A percentile compares a stretch with the other conserved stretches of the same genome.
phyloP scores from a whole-genome alignment of 2,888 invertebrate species.

The Tenthredo notha region DNA sequence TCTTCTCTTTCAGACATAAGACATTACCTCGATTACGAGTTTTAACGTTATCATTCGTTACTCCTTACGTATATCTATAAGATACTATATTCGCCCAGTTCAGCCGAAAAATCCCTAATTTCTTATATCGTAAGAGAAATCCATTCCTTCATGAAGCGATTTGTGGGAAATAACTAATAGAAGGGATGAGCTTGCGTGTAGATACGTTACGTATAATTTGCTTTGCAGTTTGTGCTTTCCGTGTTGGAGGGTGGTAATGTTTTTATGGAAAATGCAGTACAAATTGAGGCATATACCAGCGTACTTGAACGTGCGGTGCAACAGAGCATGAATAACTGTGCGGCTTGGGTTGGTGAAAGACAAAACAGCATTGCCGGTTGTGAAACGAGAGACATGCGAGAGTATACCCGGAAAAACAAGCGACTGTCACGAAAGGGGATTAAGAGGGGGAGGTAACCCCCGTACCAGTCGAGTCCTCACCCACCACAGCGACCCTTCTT shows the following conservation, averaged over 20 bases:
- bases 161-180: not conserved
- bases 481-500: slow-evolving; percentile 26
- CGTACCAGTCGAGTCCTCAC: slow-evolving; percentile 41
- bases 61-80: slow-evolving; percentile 1
- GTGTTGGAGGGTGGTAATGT: not conserved
- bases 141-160: not conserved
- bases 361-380: slow-evolving; percentile 59
- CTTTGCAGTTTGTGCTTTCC: not conserved
- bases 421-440: slow-evolving; percentile 61
- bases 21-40: slow-evolving; percentile 39
- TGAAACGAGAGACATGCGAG: slow-evolving; percentile 59
- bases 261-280: slow-evolving; percentile 37
- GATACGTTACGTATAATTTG: not conserved
- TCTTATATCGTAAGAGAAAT: not conserved
- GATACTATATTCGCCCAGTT: not conserved
- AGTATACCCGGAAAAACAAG: slow-evolving; percentile 63
- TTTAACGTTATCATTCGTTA: slow-evolving; percentile 46
- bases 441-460: slow-evolving; percentile 57
- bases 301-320: slow-evolving; percentile 55
- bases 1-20: not conserved
- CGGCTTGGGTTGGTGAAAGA: slow-evolving; percentile 55
- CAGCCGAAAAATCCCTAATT: not conserved
- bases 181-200: not conserved
- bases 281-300: slow-evolving; percentile 22
- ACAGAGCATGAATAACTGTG: slow-evolving; percentile 58